These are phyloP conservation scores for Diabrotica undecimpunctata DNA, from an alignment of 1,140 invertebrate species.

Conservation along the genomic window DNA sequence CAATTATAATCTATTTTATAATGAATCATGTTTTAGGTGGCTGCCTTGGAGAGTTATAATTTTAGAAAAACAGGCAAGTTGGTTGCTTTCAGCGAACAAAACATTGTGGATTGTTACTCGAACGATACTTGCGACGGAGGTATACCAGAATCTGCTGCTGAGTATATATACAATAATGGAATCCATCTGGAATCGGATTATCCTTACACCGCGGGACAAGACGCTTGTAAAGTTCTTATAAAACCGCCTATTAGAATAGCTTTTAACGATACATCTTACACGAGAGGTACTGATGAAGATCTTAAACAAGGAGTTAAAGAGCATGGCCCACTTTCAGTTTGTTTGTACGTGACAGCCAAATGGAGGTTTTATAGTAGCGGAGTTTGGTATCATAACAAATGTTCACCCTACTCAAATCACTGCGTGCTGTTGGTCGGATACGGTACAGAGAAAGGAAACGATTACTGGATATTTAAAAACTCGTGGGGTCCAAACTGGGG, in stretches of 20 bases:
- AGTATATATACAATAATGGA: slow-evolving; percentile 84
- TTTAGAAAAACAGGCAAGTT: slow-evolving; percentile 77
- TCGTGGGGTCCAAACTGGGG: slow-evolving; percentile 85
- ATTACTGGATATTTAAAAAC: slow-evolving; percentile 85
- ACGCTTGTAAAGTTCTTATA: not conserved
- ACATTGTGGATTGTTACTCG: slow-evolving; percentile 93
- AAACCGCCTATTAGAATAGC: not conserved
- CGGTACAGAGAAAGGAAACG: slow-evolving; percentile 58
- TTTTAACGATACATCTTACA: not conserved
- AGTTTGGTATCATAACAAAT: slow-evolving; percentile 29
- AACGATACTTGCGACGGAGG: slow-evolving; percentile 95
- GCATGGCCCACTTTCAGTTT: slow-evolving; percentile 79
- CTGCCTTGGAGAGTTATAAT: slow-evolving; percentile 90
- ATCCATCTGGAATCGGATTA: slow-evolving; percentile 88
- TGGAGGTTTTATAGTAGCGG: slow-evolving; percentile 33
- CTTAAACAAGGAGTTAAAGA: slow-evolving; percentile 47
- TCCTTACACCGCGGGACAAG: slow-evolving; percentile 57
- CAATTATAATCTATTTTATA: no score
- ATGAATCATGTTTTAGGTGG: slow-evolving; percentile 60
- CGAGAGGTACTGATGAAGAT: not conserved
- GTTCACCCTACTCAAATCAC: slow-evolving; percentile 70
- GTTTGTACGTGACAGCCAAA: slow-evolving; percentile 87
- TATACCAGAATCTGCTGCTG: slow-evolving; percentile 86
- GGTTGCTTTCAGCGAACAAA: slow-evolving; percentile 92
- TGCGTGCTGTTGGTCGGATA: slow-evolving; percentile 85